These are phyloP conservation scores for Drosophila nannoptera DNA, from an alignment of 1,140 invertebrate species.

Conservation along the genomic window DNA sequence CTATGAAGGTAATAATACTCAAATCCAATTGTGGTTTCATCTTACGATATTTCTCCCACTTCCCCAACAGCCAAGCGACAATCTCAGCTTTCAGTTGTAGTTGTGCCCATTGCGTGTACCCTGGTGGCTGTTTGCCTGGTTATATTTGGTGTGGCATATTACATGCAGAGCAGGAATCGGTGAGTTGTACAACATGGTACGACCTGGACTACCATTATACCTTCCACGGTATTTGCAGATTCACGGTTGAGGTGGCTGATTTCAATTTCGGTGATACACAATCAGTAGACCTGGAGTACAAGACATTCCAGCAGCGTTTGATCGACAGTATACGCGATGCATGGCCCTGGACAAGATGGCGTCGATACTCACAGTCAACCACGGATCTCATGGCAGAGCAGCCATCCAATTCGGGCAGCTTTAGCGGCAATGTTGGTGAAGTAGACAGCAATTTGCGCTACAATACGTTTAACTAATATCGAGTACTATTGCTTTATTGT, in stretches of 20 bases:
- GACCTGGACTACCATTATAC: neutral
- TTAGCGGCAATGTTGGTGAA: constrained; percentile 59
- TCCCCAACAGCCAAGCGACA: constrained; percentile 84
- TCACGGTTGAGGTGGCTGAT: constrained; percentile 90
- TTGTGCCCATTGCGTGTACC: constrained; percentile 89
- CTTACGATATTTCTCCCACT: constrained; percentile 6
- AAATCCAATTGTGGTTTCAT: neutral
- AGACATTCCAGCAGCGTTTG: constrained; percentile 89
- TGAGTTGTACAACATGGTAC: constrained; percentile 60
- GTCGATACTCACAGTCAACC: constrained; percentile 64
- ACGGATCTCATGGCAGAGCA: constrained; percentile 70
- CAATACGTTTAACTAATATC: constrained; percentile 66
- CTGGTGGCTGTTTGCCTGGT: constrained; percentile 88
- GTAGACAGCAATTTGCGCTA: constrained; percentile 75
- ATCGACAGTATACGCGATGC: constrained; percentile 85
- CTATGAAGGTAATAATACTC: constrained; percentile 84
- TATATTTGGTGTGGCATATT: constrained; percentile 91
- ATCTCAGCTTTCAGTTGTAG: constrained; percentile 89
- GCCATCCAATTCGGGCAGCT: constrained; percentile 34
- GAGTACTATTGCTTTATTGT: constrained; percentile 40
- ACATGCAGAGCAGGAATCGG: constrained; percentile 87
- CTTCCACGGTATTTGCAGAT: constrained; percentile 79
- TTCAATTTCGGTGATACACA: constrained; percentile 90
- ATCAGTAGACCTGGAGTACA: constrained; percentile 88
- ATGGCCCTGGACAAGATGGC: constrained; percentile 56